A percentile compares a stretch with the other conserved stretches of the same genome.
These are phyloP conservation scores for silkworm (Bombyx mori) DNA, from an alignment of 1,140 invertebrate species.

Conservation along the genomic window DNA sequence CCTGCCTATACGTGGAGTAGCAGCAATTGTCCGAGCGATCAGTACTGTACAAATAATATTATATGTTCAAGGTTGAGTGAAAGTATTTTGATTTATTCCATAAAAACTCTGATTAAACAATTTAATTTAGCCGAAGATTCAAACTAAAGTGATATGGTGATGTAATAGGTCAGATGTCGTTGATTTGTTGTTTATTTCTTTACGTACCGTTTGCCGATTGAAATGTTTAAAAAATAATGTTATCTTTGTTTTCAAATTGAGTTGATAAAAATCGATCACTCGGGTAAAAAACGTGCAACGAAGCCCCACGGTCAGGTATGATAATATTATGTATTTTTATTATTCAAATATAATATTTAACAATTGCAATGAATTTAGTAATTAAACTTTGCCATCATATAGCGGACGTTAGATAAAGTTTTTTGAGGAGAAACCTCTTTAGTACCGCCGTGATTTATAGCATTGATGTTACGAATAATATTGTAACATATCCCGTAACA, in stretches of 20 bases:
- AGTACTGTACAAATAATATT: neutral
- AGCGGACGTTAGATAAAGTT: too few relatives aligned
- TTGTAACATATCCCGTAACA: too few relatives aligned
- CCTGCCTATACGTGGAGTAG: constrained; percentile 2
- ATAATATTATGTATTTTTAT: too few relatives aligned
- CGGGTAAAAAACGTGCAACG: constrained; percentile 19
- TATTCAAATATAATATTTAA: too few relatives aligned
- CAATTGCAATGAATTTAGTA: too few relatives aligned
- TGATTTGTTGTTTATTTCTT: constrained; percentile 6
- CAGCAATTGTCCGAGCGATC: neutral
- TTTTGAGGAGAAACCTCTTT: too few relatives aligned
- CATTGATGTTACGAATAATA: too few relatives aligned
- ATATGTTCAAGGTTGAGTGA: constrained; percentile 5
- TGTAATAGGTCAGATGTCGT: constrained; percentile 3
- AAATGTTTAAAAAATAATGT: constrained; percentile 27
- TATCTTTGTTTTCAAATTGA: constrained; percentile 26
- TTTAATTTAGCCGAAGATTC: neutral
- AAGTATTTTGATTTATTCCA: constrained; percentile 9
- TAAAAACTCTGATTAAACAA: neutral
- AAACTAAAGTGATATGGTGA: neutral
- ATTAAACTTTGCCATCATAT: too few relatives aligned
- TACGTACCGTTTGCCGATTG: constrained; percentile 9
- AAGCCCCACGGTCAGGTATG: neutral
- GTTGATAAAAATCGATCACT: constrained; percentile 25
- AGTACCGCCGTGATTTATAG: too few relatives aligned